Conservation (phyloP, 2,113 vertebrate genomes). For the Neotoma lepida region DNA sequence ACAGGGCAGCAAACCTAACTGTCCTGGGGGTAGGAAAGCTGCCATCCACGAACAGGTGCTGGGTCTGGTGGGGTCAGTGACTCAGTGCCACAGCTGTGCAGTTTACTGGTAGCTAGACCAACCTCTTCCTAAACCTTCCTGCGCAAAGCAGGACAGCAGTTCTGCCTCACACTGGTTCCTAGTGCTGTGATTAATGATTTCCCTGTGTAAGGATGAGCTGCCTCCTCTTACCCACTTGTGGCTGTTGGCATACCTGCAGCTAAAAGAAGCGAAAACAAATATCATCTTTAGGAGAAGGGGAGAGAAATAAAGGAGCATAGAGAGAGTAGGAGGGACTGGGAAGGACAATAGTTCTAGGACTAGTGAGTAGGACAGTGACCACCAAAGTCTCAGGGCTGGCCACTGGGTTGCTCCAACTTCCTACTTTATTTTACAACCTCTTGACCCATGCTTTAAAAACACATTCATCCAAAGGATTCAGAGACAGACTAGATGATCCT, state of each 20-base stretch:
- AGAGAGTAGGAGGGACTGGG: neutral
- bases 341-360: neutral
- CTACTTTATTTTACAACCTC: neutral
- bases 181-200: neutral
- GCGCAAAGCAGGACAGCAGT: constrained; percentile 48
- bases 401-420: neutral
- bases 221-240: constrained; percentile 30
- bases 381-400: neutral
- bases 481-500: neutral
- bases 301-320: neutral
- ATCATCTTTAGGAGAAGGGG: neutral
- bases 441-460: neutral
- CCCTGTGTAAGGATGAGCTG: neutral
- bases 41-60: constrained; percentile 66
- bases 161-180: neutral
- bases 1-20: neutral
- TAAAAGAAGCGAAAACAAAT: neutral
- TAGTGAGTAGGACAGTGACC: neutral
- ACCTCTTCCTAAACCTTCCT: constrained; percentile 42
- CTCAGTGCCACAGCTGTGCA: constrained; percentile 44
- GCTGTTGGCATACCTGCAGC: neutral
- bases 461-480: neutral
- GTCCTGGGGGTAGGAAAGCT: constrained; percentile 48
- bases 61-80: neutral
- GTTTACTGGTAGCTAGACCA: constrained; percentile 61